A percentile compares a stretch with the other conserved stretches of the same genome.
These are phyloP conservation scores for Dromiciops gliroides DNA, from an alignment of 2,113 vertebrate species.

Conservation along the genomic window DNA sequence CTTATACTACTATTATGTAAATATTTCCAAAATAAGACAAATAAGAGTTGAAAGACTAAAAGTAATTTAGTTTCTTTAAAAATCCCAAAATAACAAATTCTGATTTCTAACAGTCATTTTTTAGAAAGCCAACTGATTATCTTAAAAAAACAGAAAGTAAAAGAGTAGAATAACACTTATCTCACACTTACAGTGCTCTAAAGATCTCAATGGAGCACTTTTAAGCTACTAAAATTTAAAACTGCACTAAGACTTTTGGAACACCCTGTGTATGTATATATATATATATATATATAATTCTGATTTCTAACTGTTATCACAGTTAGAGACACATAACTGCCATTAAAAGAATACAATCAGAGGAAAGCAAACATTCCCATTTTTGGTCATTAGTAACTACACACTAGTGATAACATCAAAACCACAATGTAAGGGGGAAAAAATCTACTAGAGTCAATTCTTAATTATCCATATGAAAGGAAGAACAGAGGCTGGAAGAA, in stretches of 20 bases:
- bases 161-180: too few relatives aligned
- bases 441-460: conserved; percentile 11
- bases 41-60: conserved; percentile 45
- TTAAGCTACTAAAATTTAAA: too few relatives aligned
- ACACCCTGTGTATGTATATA: too few relatives aligned
- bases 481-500: background rate
- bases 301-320: conserved; percentile 41
- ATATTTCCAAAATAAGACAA: conserved; percentile 32
- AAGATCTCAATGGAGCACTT: too few relatives aligned
- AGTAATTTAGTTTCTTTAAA: conserved; percentile 12
- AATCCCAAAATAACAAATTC: conserved; percentile 36
- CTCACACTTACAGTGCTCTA: too few relatives aligned
- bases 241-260: too few relatives aligned
- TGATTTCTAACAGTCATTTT: conserved; percentile 23
- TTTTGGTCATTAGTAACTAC: background rate
- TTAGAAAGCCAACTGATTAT: background rate
- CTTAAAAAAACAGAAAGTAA: too few relatives aligned
- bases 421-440: conserved; percentile 3
- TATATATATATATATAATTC: background rate
- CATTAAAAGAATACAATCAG: conserved; percentile 44
- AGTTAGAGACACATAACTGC: conserved; percentile 35
- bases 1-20: conserved; percentile 29
- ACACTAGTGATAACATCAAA: conserved; percentile 8
- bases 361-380: conserved; percentile 23
- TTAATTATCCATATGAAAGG: conserved; percentile 24